Base-by-base conservation (phyloP, 2,888 invertebrate genomes). In the Chrysomela aeneicollis region DNA sequence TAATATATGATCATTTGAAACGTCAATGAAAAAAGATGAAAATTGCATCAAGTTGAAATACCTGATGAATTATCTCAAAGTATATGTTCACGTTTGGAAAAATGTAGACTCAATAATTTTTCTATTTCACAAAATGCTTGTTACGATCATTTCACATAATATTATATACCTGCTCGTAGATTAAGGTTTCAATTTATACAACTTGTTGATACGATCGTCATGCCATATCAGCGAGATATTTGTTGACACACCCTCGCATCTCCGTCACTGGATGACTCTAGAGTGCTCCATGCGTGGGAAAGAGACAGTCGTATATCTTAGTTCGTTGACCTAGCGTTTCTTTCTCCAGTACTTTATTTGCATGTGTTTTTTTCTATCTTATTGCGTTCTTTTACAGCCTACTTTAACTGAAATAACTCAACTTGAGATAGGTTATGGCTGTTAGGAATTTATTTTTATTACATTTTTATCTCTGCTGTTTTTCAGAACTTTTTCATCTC, bases 321-420 rank as follows among this genome's bases (percentile, higher is more conserved):
- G 82, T 82, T 81, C 82, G 80, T 80, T 82, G 83, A 82, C 83
- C 82, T 76, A 77, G 73, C 77, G 81, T 82, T 83, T 83, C 83
- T 83, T 82, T 82, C 82, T 82, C 79, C 81, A 80, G 81, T 79
- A 82, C 82, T 83, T 82, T 83, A 82, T 83, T 82, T 83, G 82
- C 82, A 82, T 82, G 82, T 78, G 79, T 82, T 81, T 81, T 81
- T 82, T 82, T 82, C 76, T 77, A 75, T 79, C 79, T 81, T 83
- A 78, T 80, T 79, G 80, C 80, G 80, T 81, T 82, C 81, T 81
- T 81, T 81, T 81, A 79, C 80, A 79, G 80, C 82, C 82, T 81
- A 81, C 57, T 57, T 81, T 81, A 81, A 81, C 82, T 81, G 82
- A 82, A 82, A 82, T 82, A 82, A 82, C 82, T 82, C 79, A 79